phyloP scores from a whole-genome alignment of 2,113 vertebrate species.

The Cebus imitator region DNA sequence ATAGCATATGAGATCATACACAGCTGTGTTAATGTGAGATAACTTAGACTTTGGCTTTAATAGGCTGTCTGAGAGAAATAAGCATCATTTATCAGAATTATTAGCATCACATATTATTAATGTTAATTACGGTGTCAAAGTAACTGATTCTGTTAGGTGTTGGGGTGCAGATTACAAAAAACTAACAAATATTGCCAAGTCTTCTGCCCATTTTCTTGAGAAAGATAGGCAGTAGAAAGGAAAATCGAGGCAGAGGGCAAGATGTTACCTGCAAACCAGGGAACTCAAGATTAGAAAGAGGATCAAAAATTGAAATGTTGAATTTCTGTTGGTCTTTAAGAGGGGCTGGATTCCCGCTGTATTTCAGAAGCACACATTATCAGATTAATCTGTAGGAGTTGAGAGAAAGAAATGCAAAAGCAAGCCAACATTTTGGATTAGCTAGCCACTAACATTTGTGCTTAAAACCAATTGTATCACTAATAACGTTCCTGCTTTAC shows the following conservation, averaged over 20 bases:
- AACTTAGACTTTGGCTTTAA: not conserved
- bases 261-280: not conserved
- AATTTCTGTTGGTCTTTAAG: not conserved
- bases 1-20: conserved; percentile 35
- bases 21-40: conserved; percentile 11
- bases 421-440: conserved; percentile 14
- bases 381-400: not conserved
- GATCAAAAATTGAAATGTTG: not conserved
- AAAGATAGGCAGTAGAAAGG: not conserved
- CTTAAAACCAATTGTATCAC: not conserved
- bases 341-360: not conserved
- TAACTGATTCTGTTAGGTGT: not conserved
- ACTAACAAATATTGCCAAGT: not conserved
- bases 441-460: not conserved
- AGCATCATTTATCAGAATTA: not conserved
- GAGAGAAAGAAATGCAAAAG: not conserved
- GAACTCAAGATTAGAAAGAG: not conserved
- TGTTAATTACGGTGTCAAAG: not conserved
- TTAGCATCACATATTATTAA: not conserved
- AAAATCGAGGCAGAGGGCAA: not conserved
- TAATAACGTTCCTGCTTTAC: conserved; percentile 10
- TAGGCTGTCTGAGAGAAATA: not conserved
- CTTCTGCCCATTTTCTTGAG: not conserved
- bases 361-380: not conserved
- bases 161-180: not conserved